phyloP scores from a whole-genome alignment of 1,140 invertebrate genomes.

The Daktulosphaira vitifoliae region DNA sequence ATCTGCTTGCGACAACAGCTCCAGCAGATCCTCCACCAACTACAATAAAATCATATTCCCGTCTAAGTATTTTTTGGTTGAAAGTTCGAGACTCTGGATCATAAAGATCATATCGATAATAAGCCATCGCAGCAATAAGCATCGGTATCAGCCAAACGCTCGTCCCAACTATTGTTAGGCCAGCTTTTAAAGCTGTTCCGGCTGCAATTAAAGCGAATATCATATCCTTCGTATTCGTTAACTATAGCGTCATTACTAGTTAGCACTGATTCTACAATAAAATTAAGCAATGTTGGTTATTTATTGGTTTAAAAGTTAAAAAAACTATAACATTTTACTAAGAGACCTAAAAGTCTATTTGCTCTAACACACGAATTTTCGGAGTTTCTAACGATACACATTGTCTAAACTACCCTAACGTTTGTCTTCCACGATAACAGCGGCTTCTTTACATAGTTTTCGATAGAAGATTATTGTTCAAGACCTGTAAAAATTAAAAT shows the following conservation, averaged over 20 bases:
- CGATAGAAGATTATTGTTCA: no score
- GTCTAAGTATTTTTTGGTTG: constrained; percentile 48
- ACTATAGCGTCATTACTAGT: constrained; percentile 3
- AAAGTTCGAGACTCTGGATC: constrained; percentile 67
- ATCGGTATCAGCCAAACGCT: constrained; percentile 73
- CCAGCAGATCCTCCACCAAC: constrained; percentile 89
- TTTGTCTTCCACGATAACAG: not conserved
- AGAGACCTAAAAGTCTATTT: not conserved
- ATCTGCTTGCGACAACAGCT: constrained; percentile 79
- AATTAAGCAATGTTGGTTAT: no score
- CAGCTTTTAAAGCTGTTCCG: constrained; percentile 40
- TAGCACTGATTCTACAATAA: not conserved
- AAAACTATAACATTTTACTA: no score
- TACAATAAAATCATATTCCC: constrained; percentile 75
- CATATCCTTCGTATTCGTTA: constrained; percentile 27
- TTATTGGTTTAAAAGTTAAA: no score
- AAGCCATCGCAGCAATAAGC: constrained; percentile 68
- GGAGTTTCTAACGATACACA: constrained; percentile 25
- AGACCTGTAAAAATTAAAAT: no score
- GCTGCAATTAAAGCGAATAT: constrained; percentile 38
- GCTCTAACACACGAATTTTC: not conserved
- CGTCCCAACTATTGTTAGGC: constrained; percentile 39
- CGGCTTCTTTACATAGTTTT: constrained; percentile 7
- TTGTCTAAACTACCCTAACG: constrained; percentile 12
- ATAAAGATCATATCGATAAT: constrained; percentile 68